These are phyloP conservation scores for Nesogale talazaci DNA, from an alignment of 2,113 vertebrate species.

Conservation along the genomic window DNA sequence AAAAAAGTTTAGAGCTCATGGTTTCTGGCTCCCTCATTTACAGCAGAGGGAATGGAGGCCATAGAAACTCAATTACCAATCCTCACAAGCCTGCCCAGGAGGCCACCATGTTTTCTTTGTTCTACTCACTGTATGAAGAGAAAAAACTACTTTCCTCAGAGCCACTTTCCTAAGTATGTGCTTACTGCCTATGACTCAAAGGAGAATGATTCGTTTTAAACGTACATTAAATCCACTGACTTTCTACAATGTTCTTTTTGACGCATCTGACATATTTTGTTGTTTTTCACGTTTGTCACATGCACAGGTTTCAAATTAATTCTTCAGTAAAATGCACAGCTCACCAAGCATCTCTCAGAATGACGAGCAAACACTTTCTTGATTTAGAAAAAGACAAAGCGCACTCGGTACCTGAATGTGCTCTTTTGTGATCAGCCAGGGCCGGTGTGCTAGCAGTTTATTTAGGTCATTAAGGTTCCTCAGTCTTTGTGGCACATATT, in stretches of 20 bases:
- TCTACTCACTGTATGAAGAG: background rate
- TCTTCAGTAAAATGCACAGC: slow-evolving; percentile 15
- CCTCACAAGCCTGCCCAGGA: background rate
- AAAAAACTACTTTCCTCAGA: slow-evolving; percentile 16
- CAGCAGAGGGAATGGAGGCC: background rate
- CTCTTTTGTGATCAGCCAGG: slow-evolving; percentile 92
- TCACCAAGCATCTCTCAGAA: background rate
- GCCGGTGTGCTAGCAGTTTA: slow-evolving; percentile 91
- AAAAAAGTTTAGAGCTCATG: slow-evolving; percentile 1
- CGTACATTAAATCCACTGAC: slow-evolving; percentile 35
- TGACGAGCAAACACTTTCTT: background rate
- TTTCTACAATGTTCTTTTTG: slow-evolving; percentile 34
- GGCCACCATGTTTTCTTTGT: background rate
- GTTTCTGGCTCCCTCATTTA: background rate
- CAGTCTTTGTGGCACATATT: slow-evolving; percentile 90
- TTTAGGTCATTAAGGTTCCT: slow-evolving; percentile 93
- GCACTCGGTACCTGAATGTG: slow-evolving; percentile 89
- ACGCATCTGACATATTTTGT: background rate
- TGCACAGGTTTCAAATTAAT: slow-evolving; percentile 41
- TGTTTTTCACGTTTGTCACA: slow-evolving; percentile 56
- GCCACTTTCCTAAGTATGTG: background rate
- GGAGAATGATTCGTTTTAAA: background rate
- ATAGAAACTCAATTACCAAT: background rate
- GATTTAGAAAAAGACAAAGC: background rate
- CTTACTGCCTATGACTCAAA: background rate